Base-by-base conservation (phyloP, 2,888 invertebrate species). In the Thalpophila matura region DNA sequence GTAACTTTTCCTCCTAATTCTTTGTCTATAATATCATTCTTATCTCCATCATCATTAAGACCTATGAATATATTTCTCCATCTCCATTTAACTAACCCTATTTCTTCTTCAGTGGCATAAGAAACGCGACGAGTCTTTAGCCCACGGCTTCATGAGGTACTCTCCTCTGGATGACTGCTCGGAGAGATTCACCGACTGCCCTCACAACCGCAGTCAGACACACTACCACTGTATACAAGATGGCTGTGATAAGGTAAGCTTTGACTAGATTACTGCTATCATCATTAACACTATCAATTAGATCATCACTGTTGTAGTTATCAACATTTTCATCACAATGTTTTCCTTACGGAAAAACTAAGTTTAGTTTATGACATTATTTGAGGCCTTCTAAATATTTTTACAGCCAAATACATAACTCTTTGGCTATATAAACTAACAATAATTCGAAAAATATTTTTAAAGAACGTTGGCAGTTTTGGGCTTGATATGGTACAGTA, bases 221-320 rank as follows among this genome's bases (percentile, higher is more conserved):
- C 99, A 99, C 91, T 99, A 99, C 91, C 99, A 99, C 89, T 99
- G 99, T 91, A 97, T 99, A 73, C 99, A 99, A 92, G 98, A 97
- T 88, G 97, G 97, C 77, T 98, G 98, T 89, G 97, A 98, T 95
- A 99, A 99, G 95, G 95, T 95, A 82, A 76, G 64, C 22, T 14
- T 59, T 24, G 7, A 38, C 12, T 16, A 49, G 4, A 1, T 7
- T 40, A 16, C 31, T 16, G 9, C 22, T 0, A 7, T n/a, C 5
- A 27, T 29, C 12, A 9, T 18, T 10, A 18, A 31, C 10, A 24
- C 3, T 7, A 10, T 33, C 4, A 5, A 16, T 14, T 0, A 7
- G 5, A 10, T 22, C 10, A 35, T 35, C 2, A 31, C 3, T 14
- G 5, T 20, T 26, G 5, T 38, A 0, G 38, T 14, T n/a, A n/a